Conservation (phyloP, 2,113 vertebrate genomes). For the Odocoileus hemionus region DNA sequence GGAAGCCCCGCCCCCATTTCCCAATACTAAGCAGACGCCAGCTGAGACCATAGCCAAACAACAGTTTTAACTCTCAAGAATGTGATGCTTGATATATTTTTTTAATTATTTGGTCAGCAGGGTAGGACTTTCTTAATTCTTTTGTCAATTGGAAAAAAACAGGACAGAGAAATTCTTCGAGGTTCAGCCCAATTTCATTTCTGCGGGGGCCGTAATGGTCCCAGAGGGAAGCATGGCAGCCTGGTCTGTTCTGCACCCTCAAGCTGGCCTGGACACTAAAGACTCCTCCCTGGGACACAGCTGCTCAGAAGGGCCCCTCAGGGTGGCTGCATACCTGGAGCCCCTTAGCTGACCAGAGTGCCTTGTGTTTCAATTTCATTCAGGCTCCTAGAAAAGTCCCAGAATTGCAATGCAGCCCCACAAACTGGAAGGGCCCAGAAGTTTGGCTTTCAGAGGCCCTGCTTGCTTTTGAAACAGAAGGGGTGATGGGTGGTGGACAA, state of each 20-base stretch:
- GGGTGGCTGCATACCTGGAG: background rate
- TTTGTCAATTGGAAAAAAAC: background rate
- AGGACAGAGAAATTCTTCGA: background rate
- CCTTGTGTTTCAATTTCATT: background rate
- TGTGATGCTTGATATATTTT: background rate
- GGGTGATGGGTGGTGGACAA: background rate
- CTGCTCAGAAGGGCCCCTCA: background rate
- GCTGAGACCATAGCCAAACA: background rate
- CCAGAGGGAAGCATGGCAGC: fast-evolving
- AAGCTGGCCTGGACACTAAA: background rate
- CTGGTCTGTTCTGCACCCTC: background rate
- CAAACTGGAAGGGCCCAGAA: background rate
- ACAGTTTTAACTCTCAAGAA: background rate
- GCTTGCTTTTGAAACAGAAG: background rate
- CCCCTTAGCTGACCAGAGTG: background rate
- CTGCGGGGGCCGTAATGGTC: too few relatives aligned
- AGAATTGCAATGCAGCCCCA: background rate
- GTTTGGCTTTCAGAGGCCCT: background rate
- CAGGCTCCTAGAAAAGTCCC: background rate
- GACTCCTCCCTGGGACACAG: background rate
- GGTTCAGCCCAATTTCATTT: background rate
- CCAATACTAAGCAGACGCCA: background rate
- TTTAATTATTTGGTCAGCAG: background rate
- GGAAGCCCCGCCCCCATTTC: background rate
- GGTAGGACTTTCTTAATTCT: background rate